Percentiles rank a stretch among this genome's conserved stretches.
phyloP scores from a whole-genome alignment of 1,140 invertebrate species.

The Atopsyche davidsoni region DNA sequence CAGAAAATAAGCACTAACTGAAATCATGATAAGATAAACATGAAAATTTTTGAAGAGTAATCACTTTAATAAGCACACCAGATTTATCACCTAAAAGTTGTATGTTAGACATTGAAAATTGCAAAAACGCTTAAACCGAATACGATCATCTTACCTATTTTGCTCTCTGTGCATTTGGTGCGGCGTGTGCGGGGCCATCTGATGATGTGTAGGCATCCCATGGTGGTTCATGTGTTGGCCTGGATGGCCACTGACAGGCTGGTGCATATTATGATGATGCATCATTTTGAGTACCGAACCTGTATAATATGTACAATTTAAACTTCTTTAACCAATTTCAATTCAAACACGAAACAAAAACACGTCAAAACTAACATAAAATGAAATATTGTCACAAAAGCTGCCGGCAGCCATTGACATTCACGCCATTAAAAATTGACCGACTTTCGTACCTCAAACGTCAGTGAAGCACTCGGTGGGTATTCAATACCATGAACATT shows the following conservation, averaged over 20 bases:
- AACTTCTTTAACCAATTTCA: conserved; percentile 2
- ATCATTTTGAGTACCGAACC: conserved; percentile 14
- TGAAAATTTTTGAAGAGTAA: not conserved
- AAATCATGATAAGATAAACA: not conserved
- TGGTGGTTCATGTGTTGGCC: conserved; percentile 21
- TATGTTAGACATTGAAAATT: not conserved
- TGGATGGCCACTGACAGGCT: conserved; percentile 16
- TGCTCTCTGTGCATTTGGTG: conserved; percentile 24
- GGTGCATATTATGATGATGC: conserved; percentile 24
- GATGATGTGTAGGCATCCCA: conserved; percentile 18
- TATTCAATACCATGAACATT: too few relatives aligned
- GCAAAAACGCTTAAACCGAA: not conserved
- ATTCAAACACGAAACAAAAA: not conserved
- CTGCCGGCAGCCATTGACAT: conserved; percentile 23
- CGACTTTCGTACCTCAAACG: too few relatives aligned
- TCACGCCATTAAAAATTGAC: conserved; percentile 4
- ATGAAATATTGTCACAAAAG: not conserved
- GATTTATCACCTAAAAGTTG: not conserved
- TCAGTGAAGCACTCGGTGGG: too few relatives aligned
- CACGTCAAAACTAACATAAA: not conserved
- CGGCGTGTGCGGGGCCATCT: conserved; percentile 17
- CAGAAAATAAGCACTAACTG: too few relatives aligned
- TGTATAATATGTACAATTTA: not conserved
- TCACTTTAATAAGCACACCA: not conserved
- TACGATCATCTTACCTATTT: conserved; percentile 11